These are phyloP conservation scores for Leuctra nigra DNA, from an alignment of 2,888 invertebrate genomes.

Conservation along the genomic window DNA sequence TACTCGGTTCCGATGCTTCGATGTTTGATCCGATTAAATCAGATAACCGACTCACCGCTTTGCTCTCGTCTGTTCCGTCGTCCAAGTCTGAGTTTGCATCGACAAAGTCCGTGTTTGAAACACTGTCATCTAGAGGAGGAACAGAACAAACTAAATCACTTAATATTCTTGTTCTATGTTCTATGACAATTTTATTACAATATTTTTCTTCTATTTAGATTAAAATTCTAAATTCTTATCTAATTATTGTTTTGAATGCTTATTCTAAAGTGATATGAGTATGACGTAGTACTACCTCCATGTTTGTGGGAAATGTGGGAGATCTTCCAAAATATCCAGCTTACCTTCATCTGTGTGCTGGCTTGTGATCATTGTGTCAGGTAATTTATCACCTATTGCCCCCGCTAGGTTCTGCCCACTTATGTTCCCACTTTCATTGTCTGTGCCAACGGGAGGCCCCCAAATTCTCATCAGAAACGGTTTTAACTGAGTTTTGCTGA, in stretches of 20 bases:
- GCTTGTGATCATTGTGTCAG: conserved; percentile 11
- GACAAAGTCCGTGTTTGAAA: conserved; percentile 28
- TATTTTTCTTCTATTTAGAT: no score
- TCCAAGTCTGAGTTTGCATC: conserved; percentile 28
- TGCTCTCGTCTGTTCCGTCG: conserved; percentile 24
- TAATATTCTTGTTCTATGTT: no score
- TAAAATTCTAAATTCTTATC: no score
- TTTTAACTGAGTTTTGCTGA: conserved; percentile 67
- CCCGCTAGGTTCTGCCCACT: conserved; percentile 20
- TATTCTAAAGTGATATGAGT: no score
- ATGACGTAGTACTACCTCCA: no score
- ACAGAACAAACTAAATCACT: no score
- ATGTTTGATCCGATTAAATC: conserved; percentile 11
- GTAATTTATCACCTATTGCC: conserved; percentile 1
- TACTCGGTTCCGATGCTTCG: no score
- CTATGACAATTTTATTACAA: no score
- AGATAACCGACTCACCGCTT: conserved; percentile 29
- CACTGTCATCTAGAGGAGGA: conserved; percentile 28
- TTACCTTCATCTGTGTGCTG: conserved; percentile 26
- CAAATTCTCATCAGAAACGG: conserved; percentile 75
- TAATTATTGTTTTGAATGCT: no score
- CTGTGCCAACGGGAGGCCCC: conserved; percentile 62
- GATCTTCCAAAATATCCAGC: no score
- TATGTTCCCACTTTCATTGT: conserved; percentile 52
- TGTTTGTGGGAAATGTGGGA: no score